These are phyloP conservation scores for Chrysochloris asiatica DNA, from an alignment of 2,113 vertebrate genomes.

Conservation along the genomic window DNA sequence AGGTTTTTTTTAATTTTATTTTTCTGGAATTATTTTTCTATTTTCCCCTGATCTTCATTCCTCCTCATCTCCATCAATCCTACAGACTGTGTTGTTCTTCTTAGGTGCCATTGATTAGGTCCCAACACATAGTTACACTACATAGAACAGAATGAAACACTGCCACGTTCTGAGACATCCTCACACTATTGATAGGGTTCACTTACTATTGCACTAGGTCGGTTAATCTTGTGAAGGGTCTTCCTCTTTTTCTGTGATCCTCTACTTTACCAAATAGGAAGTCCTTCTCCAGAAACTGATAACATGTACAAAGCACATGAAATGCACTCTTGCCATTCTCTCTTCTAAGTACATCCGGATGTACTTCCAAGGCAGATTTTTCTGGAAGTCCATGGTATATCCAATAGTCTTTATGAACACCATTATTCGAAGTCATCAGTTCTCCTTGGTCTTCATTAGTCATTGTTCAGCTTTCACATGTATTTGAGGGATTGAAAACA, in stretches of 20 bases:
- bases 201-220: too few relatives aligned
- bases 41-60: not conserved
- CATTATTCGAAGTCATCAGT: too few relatives aligned
- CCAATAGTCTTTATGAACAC: too few relatives aligned
- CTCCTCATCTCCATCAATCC: not conserved
- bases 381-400: not conserved
- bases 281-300: too few relatives aligned
- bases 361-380: not conserved
- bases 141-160: not conserved
- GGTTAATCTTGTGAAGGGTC: too few relatives aligned
- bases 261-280: too few relatives aligned
- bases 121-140: not conserved
- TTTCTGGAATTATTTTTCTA: not conserved
- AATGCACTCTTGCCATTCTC: not conserved
- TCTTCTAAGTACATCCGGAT: not conserved
- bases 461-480: not conserved
- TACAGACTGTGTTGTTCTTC: not conserved
- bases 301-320: not conserved
- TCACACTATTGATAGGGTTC: not conserved
- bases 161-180: not conserved
- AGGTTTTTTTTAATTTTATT: too few relatives aligned
- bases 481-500: not conserved
- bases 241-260: too few relatives aligned
- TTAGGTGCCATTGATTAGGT: not conserved
- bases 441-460: not conserved